Conservation (phyloP, 2,797 vertebrate species). For the Ibycter americanus region DNA sequence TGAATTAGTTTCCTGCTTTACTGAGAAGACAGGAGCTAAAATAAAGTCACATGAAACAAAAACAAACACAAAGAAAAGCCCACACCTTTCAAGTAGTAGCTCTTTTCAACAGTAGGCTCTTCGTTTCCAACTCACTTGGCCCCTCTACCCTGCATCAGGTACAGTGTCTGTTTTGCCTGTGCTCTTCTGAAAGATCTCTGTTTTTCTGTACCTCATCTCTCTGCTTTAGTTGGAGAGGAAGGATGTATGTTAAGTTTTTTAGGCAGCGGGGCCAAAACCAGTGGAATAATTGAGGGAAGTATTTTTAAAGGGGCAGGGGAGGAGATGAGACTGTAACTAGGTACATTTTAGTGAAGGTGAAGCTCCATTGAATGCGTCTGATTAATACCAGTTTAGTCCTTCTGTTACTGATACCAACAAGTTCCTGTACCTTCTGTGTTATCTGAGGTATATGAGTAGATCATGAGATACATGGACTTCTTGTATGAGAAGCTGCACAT, state of each 20-base stretch:
- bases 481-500: not conserved
- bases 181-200: not conserved
- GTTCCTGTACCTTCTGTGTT: not conserved
- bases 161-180: not conserved
- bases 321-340: not conserved
- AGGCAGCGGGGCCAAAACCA: not conserved
- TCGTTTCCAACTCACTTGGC: not conserved
- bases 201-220: not conserved
- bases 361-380: not conserved
- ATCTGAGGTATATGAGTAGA: not conserved
- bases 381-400: not conserved
- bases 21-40: not conserved
- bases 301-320: not conserved
- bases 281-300: not conserved
- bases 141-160: not conserved
- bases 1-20: not conserved
- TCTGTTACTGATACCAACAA: not conserved
- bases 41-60: not conserved
- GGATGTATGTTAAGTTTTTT: accelerated
- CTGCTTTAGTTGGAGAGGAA: not conserved
- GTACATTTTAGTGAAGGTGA: not conserved
- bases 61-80: not conserved
- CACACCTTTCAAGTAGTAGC: not conserved
- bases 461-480: not conserved
- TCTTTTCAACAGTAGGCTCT: not conserved